These are phyloP conservation scores for Phocoena phocoena DNA, from an alignment of 2,113 vertebrate genomes.

Conservation along the genomic window DNA sequence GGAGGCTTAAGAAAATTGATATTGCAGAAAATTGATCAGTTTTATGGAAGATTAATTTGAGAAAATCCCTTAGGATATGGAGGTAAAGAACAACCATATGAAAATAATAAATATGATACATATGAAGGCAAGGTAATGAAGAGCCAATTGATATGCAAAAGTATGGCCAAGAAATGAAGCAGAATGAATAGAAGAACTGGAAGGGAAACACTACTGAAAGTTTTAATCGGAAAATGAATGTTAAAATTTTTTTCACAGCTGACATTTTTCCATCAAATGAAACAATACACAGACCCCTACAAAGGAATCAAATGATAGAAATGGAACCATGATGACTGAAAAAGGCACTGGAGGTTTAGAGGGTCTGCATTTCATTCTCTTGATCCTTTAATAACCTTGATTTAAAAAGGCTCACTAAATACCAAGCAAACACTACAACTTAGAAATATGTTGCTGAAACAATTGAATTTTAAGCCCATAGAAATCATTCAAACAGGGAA, in stretches of 20 bases:
- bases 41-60: background rate
- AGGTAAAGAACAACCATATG: background rate
- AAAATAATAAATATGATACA: background rate
- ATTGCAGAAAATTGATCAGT: background rate
- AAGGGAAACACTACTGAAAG: background rate
- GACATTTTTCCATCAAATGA: background rate
- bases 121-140: background rate
- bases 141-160: background rate
- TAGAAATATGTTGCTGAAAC: background rate
- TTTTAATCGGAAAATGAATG: background rate
- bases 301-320: background rate
- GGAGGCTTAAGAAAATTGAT: background rate
- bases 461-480: background rate
- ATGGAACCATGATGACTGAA: background rate
- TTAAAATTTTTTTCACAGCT: background rate
- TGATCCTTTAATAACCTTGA: background rate
- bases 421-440: background rate
- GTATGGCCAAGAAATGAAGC: background rate
- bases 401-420: background rate
- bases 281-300: background rate
- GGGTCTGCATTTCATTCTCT: background rate
- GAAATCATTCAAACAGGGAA: background rate
- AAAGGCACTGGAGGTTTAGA: background rate
- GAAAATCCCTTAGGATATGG: background rate
- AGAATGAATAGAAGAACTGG: background rate